Base-by-base conservation (phyloP, 2,113 vertebrate species). In the Tachysurus vachellii region DNA sequence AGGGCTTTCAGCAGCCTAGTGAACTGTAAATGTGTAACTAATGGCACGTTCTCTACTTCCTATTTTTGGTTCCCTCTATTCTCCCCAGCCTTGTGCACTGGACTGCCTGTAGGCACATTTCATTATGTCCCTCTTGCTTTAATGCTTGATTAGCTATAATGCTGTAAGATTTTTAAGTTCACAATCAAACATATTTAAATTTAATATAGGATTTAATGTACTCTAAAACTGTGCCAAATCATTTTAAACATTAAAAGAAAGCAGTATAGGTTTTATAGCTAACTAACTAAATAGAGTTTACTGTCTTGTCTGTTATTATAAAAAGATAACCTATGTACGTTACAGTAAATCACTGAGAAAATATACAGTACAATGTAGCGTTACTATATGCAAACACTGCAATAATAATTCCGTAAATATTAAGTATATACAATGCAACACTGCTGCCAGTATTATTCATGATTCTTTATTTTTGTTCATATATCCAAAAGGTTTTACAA, bases 1-100 rank as follows among this genome's bases (percentile, higher is more conserved):
- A 36, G 53, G 31, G 50, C 76, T 79, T 80, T 89, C 85, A 81
- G 85, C 57, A 54, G 85, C 82, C 44, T 66, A 64, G 79, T 75
- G 82, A 71, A 87, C 82, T 77, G 85, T 89, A 90, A 82, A 75
- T 87, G 88, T 84, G 85, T 80, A 61, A 57, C 81, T 83, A 84
- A 77, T 66, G 56, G 86, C 82, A 87, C 53, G 61, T 76, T 88
- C 71, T 83, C 31, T 54, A 75, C 84, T 87, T 87, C 81, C 86
- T 87, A 82, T 56, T 76, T 87, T 71, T n/a, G 16, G 12, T 50
- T 28, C 28, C 86, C 54, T 77, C 44, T 77, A 54, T 66, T 66
- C 47, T 76, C 3, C 47, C 81, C n/a, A 36, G 71, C 28, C 73
- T 62, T 83, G 57, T 73, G 28, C 14, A 50, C 57, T 83, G 68